These are phyloP conservation scores for Alca torda DNA, from an alignment of 2,797 vertebrate species.

Conservation along the genomic window DNA sequence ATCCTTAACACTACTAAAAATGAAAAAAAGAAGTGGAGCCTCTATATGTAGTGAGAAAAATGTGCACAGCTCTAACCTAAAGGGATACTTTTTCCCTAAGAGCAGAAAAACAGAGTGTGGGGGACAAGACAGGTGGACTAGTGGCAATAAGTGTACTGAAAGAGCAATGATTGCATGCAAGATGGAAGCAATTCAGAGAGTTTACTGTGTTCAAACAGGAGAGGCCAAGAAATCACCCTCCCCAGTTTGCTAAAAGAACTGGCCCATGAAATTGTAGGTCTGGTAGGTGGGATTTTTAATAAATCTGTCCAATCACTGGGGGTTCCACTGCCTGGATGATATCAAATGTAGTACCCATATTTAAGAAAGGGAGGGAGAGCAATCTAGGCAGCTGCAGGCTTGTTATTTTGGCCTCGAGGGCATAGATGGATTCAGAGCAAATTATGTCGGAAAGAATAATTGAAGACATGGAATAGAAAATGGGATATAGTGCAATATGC, in stretches of 20 bases:
- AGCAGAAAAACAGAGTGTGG: neutral
- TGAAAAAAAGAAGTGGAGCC: neutral
- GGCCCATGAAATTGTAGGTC: neutral
- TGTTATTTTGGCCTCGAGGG: conserved; percentile 62
- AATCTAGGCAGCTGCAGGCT: conserved; percentile 19
- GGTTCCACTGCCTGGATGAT: conserved; percentile 24
- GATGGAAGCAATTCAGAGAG: neutral
- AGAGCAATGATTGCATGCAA: neutral
- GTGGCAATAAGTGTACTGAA: neutral
- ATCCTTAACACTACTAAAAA: neutral
- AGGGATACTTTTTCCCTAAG: neutral
- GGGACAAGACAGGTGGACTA: neutral
- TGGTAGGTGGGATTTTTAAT: conserved; percentile 38
- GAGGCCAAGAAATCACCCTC: neutral
- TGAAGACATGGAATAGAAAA: conserved; percentile 67
- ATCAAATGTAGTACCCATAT: conserved; percentile 22
- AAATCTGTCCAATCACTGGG: conserved; percentile 20
- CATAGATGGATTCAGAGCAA: conserved; percentile 63
- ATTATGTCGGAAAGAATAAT: conserved; percentile 67
- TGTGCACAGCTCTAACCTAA: neutral
- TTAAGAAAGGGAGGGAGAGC: conserved; percentile 33
- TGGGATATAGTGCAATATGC: conserved; percentile 60
- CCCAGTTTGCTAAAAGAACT: neutral
- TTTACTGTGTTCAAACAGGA: neutral
- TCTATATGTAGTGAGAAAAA: neutral